Percentiles rank a stretch among this genome's conserved stretches.
phyloP scores from a whole-genome alignment of 2,888 invertebrate genomes.

The Belgica antarctica region DNA sequence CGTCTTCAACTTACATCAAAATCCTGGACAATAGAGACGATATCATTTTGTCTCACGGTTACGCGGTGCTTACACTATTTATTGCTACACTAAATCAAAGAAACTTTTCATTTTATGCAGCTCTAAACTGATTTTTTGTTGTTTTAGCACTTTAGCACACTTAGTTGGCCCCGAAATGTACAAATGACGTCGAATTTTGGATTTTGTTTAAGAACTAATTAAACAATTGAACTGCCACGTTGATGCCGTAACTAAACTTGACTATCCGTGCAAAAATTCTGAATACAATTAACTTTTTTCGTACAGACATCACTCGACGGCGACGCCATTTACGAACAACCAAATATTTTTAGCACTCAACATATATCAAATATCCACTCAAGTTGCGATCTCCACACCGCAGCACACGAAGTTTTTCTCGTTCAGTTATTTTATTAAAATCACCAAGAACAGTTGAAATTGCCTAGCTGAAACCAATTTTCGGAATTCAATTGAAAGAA shows the following conservation, averaged over 20 bases:
- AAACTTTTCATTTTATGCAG: neutral
- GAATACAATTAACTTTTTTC: no score
- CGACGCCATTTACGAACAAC: no score
- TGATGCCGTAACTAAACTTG: no score
- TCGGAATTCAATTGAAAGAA: neutral
- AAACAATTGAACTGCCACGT: no score
- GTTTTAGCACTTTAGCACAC: neutral
- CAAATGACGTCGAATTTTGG: no score
- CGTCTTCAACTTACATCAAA: constrained; percentile 20
- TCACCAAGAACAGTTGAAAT: constrained; percentile 25
- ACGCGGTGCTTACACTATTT: neutral
- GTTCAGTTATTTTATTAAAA: constrained; percentile 23
- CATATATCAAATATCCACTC: neutral
- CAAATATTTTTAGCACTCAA: no score
- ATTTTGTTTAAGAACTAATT: no score
- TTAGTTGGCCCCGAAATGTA: no score
- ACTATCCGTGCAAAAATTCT: no score
- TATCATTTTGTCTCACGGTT: constrained; percentile 27
- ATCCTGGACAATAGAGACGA: constrained; percentile 11
- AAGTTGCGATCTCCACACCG: neutral
- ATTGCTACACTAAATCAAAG: neutral
- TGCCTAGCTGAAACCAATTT: neutral
- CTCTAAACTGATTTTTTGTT: neutral
- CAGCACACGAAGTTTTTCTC: neutral
- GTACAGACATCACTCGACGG: no score